Evolutionary conservation across 2,113 vertebrate genomes (phyloP), one percentile per base, ranked within the genome.

Genomic region (Carassius carassius): DNA sequence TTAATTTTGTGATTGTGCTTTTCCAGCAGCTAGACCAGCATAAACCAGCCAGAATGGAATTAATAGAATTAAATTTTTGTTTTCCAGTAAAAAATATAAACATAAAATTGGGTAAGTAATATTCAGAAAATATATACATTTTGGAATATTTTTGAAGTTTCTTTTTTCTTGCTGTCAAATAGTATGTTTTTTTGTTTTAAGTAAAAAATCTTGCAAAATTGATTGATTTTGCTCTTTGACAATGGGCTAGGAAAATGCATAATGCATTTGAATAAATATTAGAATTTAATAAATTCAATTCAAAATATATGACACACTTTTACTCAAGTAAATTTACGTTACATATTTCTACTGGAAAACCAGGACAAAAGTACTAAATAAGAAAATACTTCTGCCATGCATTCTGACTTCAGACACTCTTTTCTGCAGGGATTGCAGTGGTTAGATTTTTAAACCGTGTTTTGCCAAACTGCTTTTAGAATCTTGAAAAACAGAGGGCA

Each of bases 361-460:
- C 7, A 32, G 17, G 3, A 70, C 12, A 65, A 29, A 65, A 65
- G 29, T 29, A 65, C 23, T 29, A 29, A 29, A 65, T 65, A 65
- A 63, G 62, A 65, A 41, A 65, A 29, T 65, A 65, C 29, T 25
- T 65, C 5, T 29, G 23, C 25, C 23, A 29, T 65, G 70, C 37
- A 47, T 74, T n/a, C n/a, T 23, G 21, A 47, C 14, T 54, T 12
- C 4, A 37, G 32, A 37, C 17, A 5, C 35, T 72, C 35, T 72
- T 72, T 72, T 76, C 23, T 54, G 74, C 47, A 51, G 74, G 74
- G 74, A 80, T 47, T 81, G 79, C 62, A 81, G 14, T 51, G n/a
- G 41, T 35, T 51, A 3, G 1, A 32, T 69, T 21, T 37, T 49
- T 25, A 10, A 47, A 67, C 13, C 8, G 19, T 47, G n/a, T 80